Conservation (phyloP, 2,888 invertebrate species). For the Meloe dianella region DNA sequence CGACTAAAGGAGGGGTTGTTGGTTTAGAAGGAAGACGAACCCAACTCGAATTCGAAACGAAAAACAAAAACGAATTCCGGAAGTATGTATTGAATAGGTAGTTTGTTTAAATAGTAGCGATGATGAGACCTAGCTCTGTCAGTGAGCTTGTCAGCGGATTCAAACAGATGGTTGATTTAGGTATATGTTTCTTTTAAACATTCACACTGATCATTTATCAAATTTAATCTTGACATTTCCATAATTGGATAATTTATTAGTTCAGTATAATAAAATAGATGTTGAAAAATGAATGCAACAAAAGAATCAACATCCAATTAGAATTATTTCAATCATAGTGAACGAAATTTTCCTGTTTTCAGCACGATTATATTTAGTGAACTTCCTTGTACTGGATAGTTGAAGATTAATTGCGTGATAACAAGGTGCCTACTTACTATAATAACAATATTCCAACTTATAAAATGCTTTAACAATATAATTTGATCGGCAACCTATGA, state of each 20-base stretch:
- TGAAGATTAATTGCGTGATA: conserved; percentile 31
- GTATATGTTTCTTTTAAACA: conserved; percentile 28
- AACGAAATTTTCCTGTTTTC: conserved; percentile 6
- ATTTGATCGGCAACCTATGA: conserved; percentile 30
- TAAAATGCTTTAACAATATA: conserved; percentile 26
- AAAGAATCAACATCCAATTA: not conserved
- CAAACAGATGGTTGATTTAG: conserved; percentile 42
- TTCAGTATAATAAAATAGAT: conserved; percentile 17
- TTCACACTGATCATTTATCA: conserved; percentile 39
- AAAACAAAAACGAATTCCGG: not conserved
- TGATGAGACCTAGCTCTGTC: conserved; percentile 2
- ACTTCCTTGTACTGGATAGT: conserved; percentile 25
- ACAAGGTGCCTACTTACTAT: conserved; percentile 21
- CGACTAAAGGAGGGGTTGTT: not conserved
- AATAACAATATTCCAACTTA: conserved; percentile 28
- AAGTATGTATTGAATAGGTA: not conserved
- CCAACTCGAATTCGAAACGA: not conserved
- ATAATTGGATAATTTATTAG: conserved; percentile 38
- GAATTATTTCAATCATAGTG: conserved; percentile 7
- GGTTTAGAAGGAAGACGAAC: no score
- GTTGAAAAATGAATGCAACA: conserved; percentile 1
- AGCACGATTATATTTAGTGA: conserved; percentile 11
- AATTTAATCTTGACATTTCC: conserved; percentile 39
- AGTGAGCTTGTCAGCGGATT: conserved; percentile 19
- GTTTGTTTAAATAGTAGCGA: no score